Evolutionary conservation across 2,113 vertebrate genomes (phyloP).

Genomic region (Talpa occidentalis): DNA sequence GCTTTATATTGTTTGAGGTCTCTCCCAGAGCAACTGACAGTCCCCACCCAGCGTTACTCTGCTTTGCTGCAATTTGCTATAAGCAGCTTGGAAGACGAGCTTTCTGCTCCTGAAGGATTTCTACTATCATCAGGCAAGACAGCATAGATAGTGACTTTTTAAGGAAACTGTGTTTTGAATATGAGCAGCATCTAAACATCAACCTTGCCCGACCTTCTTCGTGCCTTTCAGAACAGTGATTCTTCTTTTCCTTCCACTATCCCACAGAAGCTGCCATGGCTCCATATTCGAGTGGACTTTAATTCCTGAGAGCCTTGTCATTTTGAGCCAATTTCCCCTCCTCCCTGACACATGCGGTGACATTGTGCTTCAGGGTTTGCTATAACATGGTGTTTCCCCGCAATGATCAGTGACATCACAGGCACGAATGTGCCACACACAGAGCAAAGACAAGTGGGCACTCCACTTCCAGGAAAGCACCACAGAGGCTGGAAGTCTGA

Average conservation of each 20-base stretch:
- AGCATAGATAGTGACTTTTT: conserved; percentile 68
- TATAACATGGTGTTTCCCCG: conserved; percentile 79
- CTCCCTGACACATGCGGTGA: conserved; percentile 57
- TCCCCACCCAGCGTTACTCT: background rate
- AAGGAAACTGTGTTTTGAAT: conserved; percentile 22
- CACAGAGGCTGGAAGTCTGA: no score
- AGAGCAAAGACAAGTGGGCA: conserved; percentile 49
- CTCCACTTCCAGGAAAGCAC: background rate
- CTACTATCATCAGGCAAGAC: conserved; percentile 46
- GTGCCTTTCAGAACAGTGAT: conserved; percentile 44
- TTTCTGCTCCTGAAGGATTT: conserved; percentile 44
- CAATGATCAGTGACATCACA: conserved; percentile 80
- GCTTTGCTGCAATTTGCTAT: background rate
- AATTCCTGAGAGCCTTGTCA: conserved; percentile 67
- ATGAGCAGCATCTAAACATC: conserved; percentile 66
- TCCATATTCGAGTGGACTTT: background rate
- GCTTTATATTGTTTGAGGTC: background rate
- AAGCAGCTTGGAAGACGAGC: background rate
- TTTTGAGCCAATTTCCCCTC: conserved; percentile 78
- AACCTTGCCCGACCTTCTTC: conserved; percentile 61
- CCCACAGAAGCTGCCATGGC: background rate
- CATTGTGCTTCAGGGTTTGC: conserved; percentile 72
- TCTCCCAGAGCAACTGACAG: background rate
- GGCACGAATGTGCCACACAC: conserved; percentile 56
- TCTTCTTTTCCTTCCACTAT: conserved; percentile 4